Evolutionary conservation across 2,888 invertebrate species (phyloP).

Genomic region (Watsonalla binaria): DNA sequence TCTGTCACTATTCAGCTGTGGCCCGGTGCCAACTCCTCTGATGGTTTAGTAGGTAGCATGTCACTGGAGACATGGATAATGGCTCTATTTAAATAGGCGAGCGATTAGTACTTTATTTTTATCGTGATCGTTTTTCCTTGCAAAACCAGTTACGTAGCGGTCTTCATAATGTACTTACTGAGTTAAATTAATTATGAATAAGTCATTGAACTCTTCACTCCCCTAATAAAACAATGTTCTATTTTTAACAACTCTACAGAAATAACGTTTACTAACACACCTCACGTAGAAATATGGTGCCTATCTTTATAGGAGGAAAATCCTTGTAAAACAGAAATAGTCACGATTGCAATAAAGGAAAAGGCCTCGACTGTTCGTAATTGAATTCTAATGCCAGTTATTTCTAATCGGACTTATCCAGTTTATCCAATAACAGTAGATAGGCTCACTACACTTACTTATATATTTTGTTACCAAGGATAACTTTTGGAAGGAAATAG

Average conservation of each 20-base stretch:
- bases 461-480: too few species aligned
- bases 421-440: too few species aligned
- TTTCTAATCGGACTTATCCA: too few species aligned
- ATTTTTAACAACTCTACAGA: too few species aligned
- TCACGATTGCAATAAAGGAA: constrained; percentile 1
- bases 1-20: constrained; percentile 54
- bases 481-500: too few species aligned
- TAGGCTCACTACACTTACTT: too few species aligned
- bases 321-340: neutral
- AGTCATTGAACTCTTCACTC: too few species aligned
- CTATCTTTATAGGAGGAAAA: neutral
- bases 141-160: neutral
- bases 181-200: too few species aligned
- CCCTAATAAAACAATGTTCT: too few species aligned
- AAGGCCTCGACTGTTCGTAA: neutral
- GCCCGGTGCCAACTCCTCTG: constrained; percentile 61
- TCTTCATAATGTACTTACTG: too few species aligned
- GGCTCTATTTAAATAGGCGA: constrained; percentile 39
- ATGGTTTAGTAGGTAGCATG: constrained; percentile 52
- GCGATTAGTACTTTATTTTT: constrained; percentile 6
- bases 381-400: neutral
- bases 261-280: too few species aligned
- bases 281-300: neutral
- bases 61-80: constrained; percentile 45
- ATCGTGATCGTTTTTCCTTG: constrained; percentile 8